phyloP scores from a whole-genome alignment of 2,888 invertebrate species.

The Stenoptilia bipunctidactyla region DNA sequence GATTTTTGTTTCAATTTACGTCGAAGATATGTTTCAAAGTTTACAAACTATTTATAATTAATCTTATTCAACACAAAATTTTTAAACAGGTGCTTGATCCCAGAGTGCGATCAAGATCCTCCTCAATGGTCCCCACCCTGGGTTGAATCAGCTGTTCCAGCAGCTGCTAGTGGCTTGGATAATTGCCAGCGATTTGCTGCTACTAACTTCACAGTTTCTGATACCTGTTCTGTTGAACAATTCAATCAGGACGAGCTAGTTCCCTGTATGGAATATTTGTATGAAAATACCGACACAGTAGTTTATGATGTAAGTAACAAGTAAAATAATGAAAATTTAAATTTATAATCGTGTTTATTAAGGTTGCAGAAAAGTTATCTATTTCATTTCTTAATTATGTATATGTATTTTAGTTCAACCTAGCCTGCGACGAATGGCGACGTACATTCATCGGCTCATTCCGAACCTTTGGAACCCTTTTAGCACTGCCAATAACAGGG shows the following conservation, averaged over 20 bases:
- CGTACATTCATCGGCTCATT: conserved; percentile 81
- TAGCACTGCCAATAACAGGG: conserved; percentile 79
- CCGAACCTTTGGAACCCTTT: conserved; percentile 78
- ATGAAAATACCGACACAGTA: conserved; percentile 42
- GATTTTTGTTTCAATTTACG: too few species aligned
- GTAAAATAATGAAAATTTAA: too few species aligned
- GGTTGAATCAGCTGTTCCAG: conserved; percentile 39
- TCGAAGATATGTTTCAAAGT: too few species aligned
- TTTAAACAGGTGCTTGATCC: conserved; percentile 42
- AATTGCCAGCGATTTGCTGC: conserved; percentile 37
- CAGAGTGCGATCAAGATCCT: conserved; percentile 34
- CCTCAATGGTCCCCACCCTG: conserved; percentile 38
- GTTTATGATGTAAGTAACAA: conserved; percentile 55
- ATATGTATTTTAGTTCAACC: conserved; percentile 71
- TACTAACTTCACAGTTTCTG: conserved; percentile 13
- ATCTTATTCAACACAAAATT: too few species aligned
- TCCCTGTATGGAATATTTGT: conserved; percentile 36
- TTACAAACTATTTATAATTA: too few species aligned
- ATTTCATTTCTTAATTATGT: too few species aligned
- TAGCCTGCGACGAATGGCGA: conserved; percentile 79
- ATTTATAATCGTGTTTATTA: too few species aligned
- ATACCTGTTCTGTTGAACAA: conserved; percentile 35
- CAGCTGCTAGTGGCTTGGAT: conserved; percentile 29
- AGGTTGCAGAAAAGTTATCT: too few species aligned
- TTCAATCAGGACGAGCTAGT: conserved; percentile 30